Conservation (phyloP, 2,888 invertebrate species). For the Brenthis ino region DNA sequence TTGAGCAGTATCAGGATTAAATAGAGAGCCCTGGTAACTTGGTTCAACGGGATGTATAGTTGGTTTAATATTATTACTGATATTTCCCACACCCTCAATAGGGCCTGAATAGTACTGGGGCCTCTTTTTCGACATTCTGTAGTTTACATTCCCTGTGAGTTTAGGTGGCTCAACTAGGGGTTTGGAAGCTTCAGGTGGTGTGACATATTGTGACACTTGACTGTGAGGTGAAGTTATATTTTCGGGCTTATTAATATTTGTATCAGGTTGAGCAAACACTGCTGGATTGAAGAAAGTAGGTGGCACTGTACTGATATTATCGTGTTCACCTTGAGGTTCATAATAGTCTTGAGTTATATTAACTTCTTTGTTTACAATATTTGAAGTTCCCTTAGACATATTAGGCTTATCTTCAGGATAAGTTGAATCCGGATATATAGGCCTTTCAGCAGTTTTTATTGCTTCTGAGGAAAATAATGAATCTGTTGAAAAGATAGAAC, state of each 20-base stretch:
- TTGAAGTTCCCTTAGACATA: too few species aligned
- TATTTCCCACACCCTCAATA: conserved; percentile 69
- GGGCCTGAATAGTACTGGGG: conserved; percentile 78
- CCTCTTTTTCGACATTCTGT: conserved; percentile 69
- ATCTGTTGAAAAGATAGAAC: not conserved
- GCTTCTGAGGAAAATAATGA: conserved; percentile 4
- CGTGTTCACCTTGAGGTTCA: not conserved
- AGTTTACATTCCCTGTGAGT: conserved; percentile 56
- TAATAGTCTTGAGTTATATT: conserved; percentile 3
- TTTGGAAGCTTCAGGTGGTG: conserved; percentile 49
- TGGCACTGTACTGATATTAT: not conserved
- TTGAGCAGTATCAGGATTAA: conserved; percentile 52
- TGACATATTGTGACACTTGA: conserved; percentile 24
- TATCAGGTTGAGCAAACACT: conserved; percentile 3
- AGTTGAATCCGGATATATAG: not conserved
- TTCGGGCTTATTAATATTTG: conserved; percentile 28
- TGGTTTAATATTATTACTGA: conserved; percentile 69
- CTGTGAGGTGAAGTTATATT: conserved; percentile 20
- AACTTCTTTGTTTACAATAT: not conserved
- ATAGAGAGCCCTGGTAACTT: conserved; percentile 60
- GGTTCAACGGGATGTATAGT: conserved; percentile 53
- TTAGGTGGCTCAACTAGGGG: conserved; percentile 65
- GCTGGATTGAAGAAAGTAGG: not conserved
- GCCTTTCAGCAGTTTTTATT: not conserved
- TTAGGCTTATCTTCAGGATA: not conserved